Conservation (phyloP, 2,113 vertebrate species). For the Struthidea cinerea region DNA sequence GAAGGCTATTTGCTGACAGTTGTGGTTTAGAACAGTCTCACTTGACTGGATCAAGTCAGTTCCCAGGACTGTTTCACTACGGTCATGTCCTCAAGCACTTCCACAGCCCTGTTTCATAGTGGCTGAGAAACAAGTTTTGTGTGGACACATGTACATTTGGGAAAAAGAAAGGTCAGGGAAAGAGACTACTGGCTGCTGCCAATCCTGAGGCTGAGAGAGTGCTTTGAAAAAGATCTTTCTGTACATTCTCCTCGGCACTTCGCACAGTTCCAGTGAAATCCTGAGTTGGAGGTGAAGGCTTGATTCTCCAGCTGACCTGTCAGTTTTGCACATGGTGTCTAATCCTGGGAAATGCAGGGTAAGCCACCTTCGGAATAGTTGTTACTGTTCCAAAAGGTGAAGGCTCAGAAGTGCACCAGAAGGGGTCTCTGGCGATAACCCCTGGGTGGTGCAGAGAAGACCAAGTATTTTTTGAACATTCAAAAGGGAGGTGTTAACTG, state of each 20-base stretch:
- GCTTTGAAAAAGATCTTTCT: not conserved
- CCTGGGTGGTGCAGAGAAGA: not conserved
- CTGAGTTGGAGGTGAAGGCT: not conserved
- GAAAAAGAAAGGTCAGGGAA: not conserved
- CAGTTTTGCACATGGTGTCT: not conserved
- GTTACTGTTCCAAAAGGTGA: not conserved
- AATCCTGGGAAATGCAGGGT: not conserved
- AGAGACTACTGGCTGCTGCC: not conserved
- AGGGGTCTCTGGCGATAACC: not conserved
- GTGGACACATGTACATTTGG: fast-evolving
- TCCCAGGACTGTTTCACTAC: not conserved
- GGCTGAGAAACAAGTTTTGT: not conserved
- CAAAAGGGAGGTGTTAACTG: not conserved
- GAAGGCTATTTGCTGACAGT: not conserved
- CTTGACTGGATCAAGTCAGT: not conserved
- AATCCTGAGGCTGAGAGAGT: not conserved
- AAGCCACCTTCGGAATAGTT: not conserved
- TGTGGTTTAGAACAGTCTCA: not conserved
- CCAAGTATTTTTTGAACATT: not conserved
- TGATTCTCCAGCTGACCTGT: not conserved
- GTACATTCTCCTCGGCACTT: not conserved
- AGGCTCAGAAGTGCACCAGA: not conserved
- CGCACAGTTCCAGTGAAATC: not conserved
- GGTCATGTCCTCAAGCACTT: not conserved
- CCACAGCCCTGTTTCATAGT: not conserved